A percentile compares a stretch with the other conserved stretches of the same genome.
Conservation (phyloP, 2,888 invertebrate genomes). For the Lithosia quadra region DNA sequence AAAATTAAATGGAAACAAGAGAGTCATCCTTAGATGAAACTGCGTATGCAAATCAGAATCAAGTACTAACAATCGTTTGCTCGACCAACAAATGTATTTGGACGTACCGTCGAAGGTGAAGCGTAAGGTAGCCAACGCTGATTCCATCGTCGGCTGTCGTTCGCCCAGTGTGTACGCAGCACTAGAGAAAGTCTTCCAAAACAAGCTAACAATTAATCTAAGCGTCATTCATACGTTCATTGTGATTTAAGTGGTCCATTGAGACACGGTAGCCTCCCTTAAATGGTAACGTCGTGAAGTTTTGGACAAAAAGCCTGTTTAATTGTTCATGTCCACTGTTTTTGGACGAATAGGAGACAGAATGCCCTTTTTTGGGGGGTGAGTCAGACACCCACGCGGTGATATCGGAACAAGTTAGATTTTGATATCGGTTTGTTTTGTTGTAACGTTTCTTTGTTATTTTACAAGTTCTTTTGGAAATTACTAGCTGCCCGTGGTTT, state of each 20-base stretch:
- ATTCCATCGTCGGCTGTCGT: neutral
- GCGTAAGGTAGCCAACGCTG: too few relatives aligned
- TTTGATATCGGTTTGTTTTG: conserved; percentile 23
- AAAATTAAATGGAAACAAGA: too few relatives aligned
- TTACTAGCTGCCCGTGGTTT: neutral
- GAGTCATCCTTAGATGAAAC: too few relatives aligned
- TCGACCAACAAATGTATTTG: too few relatives aligned
- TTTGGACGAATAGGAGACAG: conserved; percentile 50
- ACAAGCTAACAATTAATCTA: conserved; percentile 53
- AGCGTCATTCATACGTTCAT: conserved; percentile 39
- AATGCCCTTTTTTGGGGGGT: conserved; percentile 53
- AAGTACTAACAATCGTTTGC: too few relatives aligned
- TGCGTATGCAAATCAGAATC: too few relatives aligned
- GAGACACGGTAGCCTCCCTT: conserved; percentile 62
- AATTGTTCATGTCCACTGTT: conserved; percentile 46
- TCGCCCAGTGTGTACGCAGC: neutral
- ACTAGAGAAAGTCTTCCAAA: conserved; percentile 49
- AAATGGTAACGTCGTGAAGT: conserved; percentile 65
- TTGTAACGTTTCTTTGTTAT: conserved; percentile 6
- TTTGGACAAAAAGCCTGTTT: conserved; percentile 66
- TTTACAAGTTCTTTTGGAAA: neutral
- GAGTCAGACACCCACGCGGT: conserved; percentile 61
- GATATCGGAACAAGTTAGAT: conserved; percentile 33
- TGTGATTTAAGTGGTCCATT: conserved; percentile 58
- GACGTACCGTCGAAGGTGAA: too few relatives aligned